These are phyloP conservation scores for Tromatobia lineatoria DNA, from an alignment of 2,888 invertebrate species.

Conservation along the genomic window DNA sequence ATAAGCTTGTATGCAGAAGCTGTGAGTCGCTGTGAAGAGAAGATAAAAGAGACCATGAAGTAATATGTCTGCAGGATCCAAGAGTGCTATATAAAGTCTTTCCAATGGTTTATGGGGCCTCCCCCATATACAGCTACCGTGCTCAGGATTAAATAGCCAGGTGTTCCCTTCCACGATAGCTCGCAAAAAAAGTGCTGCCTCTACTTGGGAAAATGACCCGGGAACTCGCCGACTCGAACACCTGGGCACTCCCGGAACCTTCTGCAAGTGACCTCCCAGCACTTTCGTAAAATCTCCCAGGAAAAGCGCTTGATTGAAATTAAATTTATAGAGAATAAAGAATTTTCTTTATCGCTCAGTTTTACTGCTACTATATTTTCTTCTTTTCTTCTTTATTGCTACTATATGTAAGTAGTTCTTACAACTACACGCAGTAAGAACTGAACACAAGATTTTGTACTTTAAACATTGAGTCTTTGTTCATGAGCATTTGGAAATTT, in stretches of 20 bases:
- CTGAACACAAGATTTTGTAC: too few relatives aligned
- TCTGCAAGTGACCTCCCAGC: conserved; percentile 20
- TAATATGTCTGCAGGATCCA: background rate
- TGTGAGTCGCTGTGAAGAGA: background rate
- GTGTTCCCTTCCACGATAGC: conserved; percentile 57
- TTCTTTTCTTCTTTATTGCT: too few relatives aligned
- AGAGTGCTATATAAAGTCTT: conserved; percentile 36
- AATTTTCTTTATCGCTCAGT: background rate
- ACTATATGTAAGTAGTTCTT: too few relatives aligned
- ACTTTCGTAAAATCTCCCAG: conserved; percentile 18
- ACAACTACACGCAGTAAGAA: too few relatives aligned
- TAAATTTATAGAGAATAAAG: conserved; percentile 13
- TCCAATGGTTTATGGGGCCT: conserved; percentile 51
- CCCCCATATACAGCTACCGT: conserved; percentile 1
- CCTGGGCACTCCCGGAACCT: conserved; percentile 56
- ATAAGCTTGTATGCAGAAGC: background rate
- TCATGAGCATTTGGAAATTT: too few relatives aligned
- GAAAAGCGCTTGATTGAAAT: conserved; percentile 11
- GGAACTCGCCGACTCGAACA: conserved; percentile 47
- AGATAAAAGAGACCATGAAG: background rate
- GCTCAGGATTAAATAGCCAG: conserved; percentile 59
- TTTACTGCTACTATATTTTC: too few relatives aligned
- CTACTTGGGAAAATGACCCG: conserved; percentile 58
- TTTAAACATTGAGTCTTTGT: too few relatives aligned
- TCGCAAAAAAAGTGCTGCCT: conserved; percentile 44